phyloP scores from a whole-genome alignment of 2,797 vertebrate genomes.

The Sparidentex hasta region DNA sequence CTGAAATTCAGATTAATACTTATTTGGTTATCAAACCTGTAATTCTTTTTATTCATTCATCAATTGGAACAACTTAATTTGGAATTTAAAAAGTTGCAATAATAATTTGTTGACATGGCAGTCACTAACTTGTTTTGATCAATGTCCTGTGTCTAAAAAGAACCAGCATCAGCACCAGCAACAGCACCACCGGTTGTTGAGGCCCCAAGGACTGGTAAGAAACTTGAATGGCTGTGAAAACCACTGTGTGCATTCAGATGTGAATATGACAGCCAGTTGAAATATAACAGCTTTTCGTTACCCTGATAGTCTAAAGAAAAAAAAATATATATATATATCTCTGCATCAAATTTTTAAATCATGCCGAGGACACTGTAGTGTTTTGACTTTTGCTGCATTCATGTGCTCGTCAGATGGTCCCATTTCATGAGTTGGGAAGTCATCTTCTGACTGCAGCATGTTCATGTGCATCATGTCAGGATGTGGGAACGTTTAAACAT shows the following conservation, averaged over 20 bases:
- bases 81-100: background rate
- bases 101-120: conserved; percentile 9
- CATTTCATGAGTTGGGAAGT: no score
- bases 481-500: no score
- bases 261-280: conserved; percentile 28
- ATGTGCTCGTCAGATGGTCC: no score
- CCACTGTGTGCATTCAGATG: conserved; percentile 22
- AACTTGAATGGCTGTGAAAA: background rate
- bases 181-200: conserved; percentile 18
- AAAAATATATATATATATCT: background rate
- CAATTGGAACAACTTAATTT: background rate
- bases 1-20: background rate
- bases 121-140: conserved; percentile 25
- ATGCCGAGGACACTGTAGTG: background rate
- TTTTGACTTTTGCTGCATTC: background rate
- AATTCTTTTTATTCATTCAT: background rate
- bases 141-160: background rate
- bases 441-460: no score
- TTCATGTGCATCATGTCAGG: no score
- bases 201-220: conserved; percentile 50
- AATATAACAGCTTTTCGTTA: conserved; percentile 20
- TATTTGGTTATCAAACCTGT: background rate
- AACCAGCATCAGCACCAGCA: conserved; percentile 1
- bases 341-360: background rate
- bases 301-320: no score